phyloP scores from a whole-genome alignment of 2,797 vertebrate genomes.

The Euthynnus affinis region DNA sequence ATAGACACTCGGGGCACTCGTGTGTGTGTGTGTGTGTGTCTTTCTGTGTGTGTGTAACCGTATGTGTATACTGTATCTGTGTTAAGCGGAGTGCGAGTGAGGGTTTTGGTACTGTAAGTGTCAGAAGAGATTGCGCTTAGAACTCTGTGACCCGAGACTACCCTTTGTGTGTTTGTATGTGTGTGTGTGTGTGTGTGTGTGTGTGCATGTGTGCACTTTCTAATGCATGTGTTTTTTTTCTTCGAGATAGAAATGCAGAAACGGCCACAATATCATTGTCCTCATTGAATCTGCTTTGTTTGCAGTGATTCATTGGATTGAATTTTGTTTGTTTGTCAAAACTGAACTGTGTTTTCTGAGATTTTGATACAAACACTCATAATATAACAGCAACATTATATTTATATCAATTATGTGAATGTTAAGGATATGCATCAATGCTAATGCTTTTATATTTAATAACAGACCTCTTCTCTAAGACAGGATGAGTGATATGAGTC shows the following conservation, averaged over 20 bases:
- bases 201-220: conserved; percentile 3
- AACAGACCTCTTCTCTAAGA: background rate
- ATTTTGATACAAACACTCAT: background rate
- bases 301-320: conserved; percentile 22
- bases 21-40: conserved; percentile 27
- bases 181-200: conserved; percentile 21
- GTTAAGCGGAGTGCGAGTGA: conserved; percentile 55
- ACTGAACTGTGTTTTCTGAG: background rate
- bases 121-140: conserved; percentile 60
- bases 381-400: background rate
- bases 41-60: conserved; percentile 22
- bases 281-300: conserved; percentile 44
- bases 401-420: background rate
- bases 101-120: conserved; percentile 64
- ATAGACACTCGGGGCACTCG: conserved; percentile 73
- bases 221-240: conserved; percentile 29
- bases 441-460: background rate
- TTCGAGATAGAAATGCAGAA: conserved; percentile 32
- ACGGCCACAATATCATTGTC: conserved; percentile 10
- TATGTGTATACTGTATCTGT: conserved; percentile 43
- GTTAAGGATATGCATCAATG: background rate
- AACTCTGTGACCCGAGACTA: conserved; percentile 60
- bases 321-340: conserved; percentile 14
- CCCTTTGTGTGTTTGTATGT: conserved; percentile 27
- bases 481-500: too few relatives aligned